Evolutionary conservation across 64 coral and sea anemone genomes (phyloP).

Genomic region (Dendrophyllia cribrosa): DNA sequence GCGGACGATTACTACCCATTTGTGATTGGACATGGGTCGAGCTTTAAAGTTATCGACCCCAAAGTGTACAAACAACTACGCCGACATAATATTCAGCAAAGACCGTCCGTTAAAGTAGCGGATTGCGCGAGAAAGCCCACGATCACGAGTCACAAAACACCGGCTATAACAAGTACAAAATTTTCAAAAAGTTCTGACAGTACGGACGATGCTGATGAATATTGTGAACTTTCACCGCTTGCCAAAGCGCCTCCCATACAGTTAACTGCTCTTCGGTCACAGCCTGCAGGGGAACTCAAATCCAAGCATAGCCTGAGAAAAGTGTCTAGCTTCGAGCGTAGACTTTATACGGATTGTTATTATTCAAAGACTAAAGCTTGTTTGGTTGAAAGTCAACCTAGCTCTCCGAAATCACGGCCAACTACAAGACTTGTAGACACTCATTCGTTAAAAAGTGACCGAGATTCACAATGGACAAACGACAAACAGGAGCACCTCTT

Average conservation of each 20-base stretch:
- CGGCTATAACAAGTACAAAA: constrained; percentile 35
- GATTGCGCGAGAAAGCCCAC: constrained; percentile 81
- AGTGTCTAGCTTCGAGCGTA: constrained; percentile 68
- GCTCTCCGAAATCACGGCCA: constrained; percentile 42
- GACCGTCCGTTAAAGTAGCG: constrained; percentile 71
- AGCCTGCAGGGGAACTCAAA: constrained; percentile 11
- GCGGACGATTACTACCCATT: constrained; percentile 89
- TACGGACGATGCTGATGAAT: constrained; percentile 62
- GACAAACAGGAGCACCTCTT: constrained; percentile 62
- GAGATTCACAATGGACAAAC: constrained; percentile 26
- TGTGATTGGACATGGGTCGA: constrained; percentile 86
- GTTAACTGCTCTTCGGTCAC: constrained; percentile 25
- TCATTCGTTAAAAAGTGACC: constrained; percentile 4
- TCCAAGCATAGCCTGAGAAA: neutral
- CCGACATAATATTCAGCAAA: constrained; percentile 90
- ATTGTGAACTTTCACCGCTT: constrained; percentile 95
- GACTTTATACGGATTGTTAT: constrained; percentile 73
- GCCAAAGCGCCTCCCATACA: constrained; percentile 71
- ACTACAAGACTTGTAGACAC: constrained; percentile 76
- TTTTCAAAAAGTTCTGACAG: constrained; percentile 18
- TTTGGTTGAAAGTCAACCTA: constrained; percentile 73
- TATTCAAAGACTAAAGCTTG: constrained; percentile 78
- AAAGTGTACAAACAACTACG: constrained; percentile 93
- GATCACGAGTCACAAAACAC: constrained; percentile 40
- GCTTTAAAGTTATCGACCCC: constrained; percentile 92